Evolutionary conservation across 2,888 invertebrate genomes (phyloP), one percentile per base, ranked within the genome.

Genomic region (Eulithis testata): DNA sequence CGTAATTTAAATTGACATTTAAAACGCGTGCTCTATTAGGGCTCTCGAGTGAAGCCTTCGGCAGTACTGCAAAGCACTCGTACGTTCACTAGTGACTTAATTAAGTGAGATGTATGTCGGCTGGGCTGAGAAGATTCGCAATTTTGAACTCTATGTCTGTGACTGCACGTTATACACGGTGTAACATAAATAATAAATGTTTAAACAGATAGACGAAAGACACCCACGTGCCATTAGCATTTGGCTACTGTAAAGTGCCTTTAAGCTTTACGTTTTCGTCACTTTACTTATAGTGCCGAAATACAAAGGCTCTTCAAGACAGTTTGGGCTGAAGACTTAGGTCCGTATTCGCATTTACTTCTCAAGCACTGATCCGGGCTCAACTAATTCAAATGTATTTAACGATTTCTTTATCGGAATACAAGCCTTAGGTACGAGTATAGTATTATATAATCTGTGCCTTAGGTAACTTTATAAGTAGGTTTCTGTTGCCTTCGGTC

Each of bases 1-100:
- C 2, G 69, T 50, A 67, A 75, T 72, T 76, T 62, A 72, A 71
- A 66, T 70, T 60, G 68, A 63, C 69, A 65, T 69, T 68, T 71
- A 60, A 69, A 70, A 70, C 63, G 73, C 73, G 75, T 75, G 72
- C 78, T 78, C 74, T 77, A 77, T 77, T 78, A 77, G 73, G 65
- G 62, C 73, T 69, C 79, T 80, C 65, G 63, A 75, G 66, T 67
- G 69, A 73, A 68, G 77, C 77, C 72, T 62, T 58, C 37, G 56
- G 55, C 65, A 64, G 67, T 65, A 66, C 72, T 61, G 63, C 49
- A 68, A 63, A 63, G 66, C 62, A 54, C 66, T 72, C 60, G 66
- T 68, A 69, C 72, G 64, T 67, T 77, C 76, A 66, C 73, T 73
- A 72, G 71, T 67, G 76, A 76, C 73, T 77, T 81, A 80, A 81